Evolutionary conservation across 2,797 vertebrate species (phyloP), one percentile per base, ranked within the genome.

Genomic region (Tokudaia muenninki): DNA sequence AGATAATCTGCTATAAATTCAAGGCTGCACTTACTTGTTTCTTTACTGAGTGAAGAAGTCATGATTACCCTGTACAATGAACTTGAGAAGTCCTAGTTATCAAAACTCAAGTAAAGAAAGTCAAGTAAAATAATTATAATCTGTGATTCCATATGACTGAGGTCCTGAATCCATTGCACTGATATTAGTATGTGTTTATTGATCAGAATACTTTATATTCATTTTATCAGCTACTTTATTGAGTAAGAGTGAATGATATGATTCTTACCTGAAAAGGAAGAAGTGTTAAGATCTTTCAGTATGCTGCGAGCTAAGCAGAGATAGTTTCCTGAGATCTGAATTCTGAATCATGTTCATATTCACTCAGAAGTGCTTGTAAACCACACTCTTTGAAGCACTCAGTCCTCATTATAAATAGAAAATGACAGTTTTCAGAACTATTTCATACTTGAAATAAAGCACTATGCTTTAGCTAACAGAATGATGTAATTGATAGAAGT

Each of bases 21-120:
- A 80, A 3, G 22, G 2, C 37, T 63, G 31, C 37, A 94, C 9
- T 50, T 19, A 14, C 10, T 22, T 78, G 1, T 37, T 94, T 81
- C 26, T 65, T 88, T 91, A 88, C 14, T 10, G 47, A 3, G 4
- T 82, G 78, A 75, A 91, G 11, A 82, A 79, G 14, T 84, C 57
- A 21, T 61, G 93, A 87, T 90, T 93, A 74, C 1, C 79, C 3
- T 52, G 26, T 65, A 79, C 10, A 94, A 91, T 95, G 22, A 81
- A 70, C 17, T 86, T 6, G 4, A 16, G 29, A 87, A 16, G 14
- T 3, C 44, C 61, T 86, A 92, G 5, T 78, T 87, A 94, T 91
- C 63, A 87, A 95, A 94, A 81, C 11, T 16, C 61, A 90, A 55
- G 80, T 88, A 87, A 80, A 88, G 57, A 75, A 86, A 84, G 78